These are phyloP conservation scores for Hanleya hanleyi DNA, from an alignment of 2,888 invertebrate species.

Conservation along the genomic window DNA sequence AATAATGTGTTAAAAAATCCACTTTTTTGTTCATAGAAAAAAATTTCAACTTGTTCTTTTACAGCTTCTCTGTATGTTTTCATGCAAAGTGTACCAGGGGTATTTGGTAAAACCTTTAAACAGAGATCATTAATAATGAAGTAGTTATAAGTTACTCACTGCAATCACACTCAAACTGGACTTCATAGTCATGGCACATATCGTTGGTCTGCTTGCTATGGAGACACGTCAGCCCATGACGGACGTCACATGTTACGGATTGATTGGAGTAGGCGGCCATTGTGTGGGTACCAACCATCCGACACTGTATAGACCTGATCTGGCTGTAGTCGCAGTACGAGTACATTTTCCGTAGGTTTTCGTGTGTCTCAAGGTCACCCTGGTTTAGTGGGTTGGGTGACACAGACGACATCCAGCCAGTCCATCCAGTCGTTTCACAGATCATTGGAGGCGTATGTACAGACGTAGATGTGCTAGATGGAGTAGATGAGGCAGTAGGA, in stretches of 20 bases:
- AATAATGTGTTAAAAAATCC: no score
- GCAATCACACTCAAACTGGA: constrained; percentile 75
- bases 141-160: no score
- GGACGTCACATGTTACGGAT: constrained; percentile 82
- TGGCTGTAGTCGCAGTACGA: constrained; percentile 52
- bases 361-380: constrained; percentile 64
- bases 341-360: constrained; percentile 45
- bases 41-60: no score
- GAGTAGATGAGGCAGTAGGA: neutral
- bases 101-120: no score
- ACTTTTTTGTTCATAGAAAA: no score
- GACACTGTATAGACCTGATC: constrained; percentile 85
- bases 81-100: no score
- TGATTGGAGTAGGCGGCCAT: constrained; percentile 82
- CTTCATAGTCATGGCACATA: constrained; percentile 67
- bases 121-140: no score
- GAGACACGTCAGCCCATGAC: constrained; percentile 53
- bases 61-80: no score
- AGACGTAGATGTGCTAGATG: constrained; percentile 33
- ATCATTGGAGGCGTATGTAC: constrained; percentile 50
- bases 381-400: constrained; percentile 56
- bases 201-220: constrained; percentile 44
- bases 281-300: constrained; percentile 80
- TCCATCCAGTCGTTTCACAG: constrained; percentile 84
- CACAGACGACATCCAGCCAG: constrained; percentile 82